Evolutionary conservation across 2,113 vertebrate species (phyloP), one percentile per base, ranked within the genome.

Genomic region (Xiphias gladius): DNA sequence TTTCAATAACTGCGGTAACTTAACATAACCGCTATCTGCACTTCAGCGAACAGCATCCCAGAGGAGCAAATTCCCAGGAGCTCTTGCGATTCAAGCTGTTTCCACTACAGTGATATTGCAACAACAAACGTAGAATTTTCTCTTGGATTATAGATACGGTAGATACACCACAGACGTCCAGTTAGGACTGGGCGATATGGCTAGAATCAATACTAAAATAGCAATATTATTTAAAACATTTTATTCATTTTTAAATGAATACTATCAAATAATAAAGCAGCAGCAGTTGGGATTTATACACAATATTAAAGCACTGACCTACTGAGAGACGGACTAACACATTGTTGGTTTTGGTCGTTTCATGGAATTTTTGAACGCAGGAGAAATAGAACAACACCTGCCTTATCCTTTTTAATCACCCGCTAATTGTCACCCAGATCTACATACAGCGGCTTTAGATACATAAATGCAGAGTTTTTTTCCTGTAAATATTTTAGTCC

Each of bases 1-100:
- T 71, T 63, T 78, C 57, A 72, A 90, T 76, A 89, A 89, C 90
- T 83, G 76, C 35, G 26, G 63, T 77, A 79, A 87, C 84, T 86
- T 63, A 37, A 76, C 52, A 75, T 43, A 32, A 81, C 57, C 73
- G 52, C 67, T 61, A 76, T 37, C 68, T 57, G 62, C 79, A 80
- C 69, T 85, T 71, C 32, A 78, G 22, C 26, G 2, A 78, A 48
- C 82, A 70, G 24, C 43, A 5, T 80, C 79, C 74, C 84, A 80
- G 32, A 64, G 83, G 85, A 85, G 63, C 0, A 11, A 35, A 24
- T 24, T 87, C 88, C 80, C 71, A 22, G 17, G 71, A 48, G 37
- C 55, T 32, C 28, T n/a, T 7, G 24, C 43, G 26, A 43, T 83
- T 76, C 48, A 50, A 35, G 37, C 55, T 26, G 28, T 26, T 72